Evolutionary conservation across 2,888 invertebrate genomes (phyloP), one percentile per base, ranked within the genome.

Genomic region (Subacronicta megacephala): DNA sequence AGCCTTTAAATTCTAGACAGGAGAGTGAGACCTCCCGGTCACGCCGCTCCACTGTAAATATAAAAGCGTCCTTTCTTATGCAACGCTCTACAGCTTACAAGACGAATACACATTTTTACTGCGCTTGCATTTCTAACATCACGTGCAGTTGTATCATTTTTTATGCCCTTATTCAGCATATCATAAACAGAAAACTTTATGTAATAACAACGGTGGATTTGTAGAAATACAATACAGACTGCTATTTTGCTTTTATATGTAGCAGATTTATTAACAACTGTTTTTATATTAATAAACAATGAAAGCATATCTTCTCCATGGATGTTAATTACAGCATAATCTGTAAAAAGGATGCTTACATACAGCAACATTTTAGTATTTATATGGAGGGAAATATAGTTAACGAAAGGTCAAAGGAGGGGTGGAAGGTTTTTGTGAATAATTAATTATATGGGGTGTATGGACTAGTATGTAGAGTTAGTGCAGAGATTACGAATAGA

Each of bases 31-130:
- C 53, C 49, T 66, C 60, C 44, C 62, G 44, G 57, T 46, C 61
- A 58, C 41, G 68, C 68, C 46, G 20, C 59, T 59, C 55, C 70
- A 63, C 77, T 78, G 78, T 76, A 82, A 84, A 83, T 82, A 83
- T 82, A 83, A 84, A 83, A 78, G 80, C 75, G 59, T 75, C 55
- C 65, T 81, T 82, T 79, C 82, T 82, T 82, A 83, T 82, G 81
- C 83, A 81, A 62, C 69, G 70, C 62, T 62, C 68, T 65, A 59
- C 69, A 69, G 47, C 68, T 73, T 70, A 67, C 71, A 75, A 77
- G 74, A 78, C 72, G 75, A 74, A 78, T 76, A 78, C 69, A 80
- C 77, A 81, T 80, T 80, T 79, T 78, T 73, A 78, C 80, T 77
- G 78, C 72, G 75, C 78, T 78, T 77, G 77, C 82, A 64, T 78